These are phyloP conservation scores for Pocillopora verrucosa DNA, from an alignment of 64 coral and sea anemone species.

Conservation along the genomic window DNA sequence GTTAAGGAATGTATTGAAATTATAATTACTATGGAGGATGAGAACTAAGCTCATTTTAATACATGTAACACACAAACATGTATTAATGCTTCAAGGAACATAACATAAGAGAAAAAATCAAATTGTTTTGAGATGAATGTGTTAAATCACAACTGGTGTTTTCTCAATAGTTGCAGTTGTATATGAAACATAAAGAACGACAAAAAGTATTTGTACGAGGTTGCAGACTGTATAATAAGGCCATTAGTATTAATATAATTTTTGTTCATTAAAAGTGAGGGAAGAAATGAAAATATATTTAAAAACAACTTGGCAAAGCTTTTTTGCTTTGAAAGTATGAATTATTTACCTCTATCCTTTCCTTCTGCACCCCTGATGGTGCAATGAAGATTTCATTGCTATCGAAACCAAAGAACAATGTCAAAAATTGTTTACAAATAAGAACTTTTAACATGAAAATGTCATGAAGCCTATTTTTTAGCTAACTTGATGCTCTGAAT, in stretches of 20 bases:
- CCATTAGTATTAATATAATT: too few species aligned
- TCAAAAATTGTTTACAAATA: neutral
- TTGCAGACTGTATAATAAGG: too few species aligned
- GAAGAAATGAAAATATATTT: neutral
- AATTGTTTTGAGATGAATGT: too few species aligned
- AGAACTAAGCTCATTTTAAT: slow-evolving; percentile 65
- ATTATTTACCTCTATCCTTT: slow-evolving; percentile 75
- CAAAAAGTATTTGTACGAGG: too few species aligned
- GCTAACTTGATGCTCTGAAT: neutral
- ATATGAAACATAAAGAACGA: too few species aligned
- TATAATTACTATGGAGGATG: slow-evolving; percentile 74
- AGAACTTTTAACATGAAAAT: neutral
- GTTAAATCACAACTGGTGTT: too few species aligned
- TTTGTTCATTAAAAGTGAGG: too few species aligned
- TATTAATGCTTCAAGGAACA: slow-evolving; percentile 33
- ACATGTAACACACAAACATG: slow-evolving; percentile 77
- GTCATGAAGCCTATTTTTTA: neutral
- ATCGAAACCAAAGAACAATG: neutral
- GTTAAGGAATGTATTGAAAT: too few species aligned
- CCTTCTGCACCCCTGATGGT: slow-evolving; percentile 91
- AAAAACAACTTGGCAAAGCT: neutral
- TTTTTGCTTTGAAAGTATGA: neutral
- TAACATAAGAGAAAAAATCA: too few species aligned
- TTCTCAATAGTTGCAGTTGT: too few species aligned
- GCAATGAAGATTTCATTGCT: slow-evolving; percentile 90